Evolutionary conservation across 2,113 vertebrate species (phyloP), one percentile per base, ranked within the genome.

Genomic region (Anoplopoma fimbria): DNA sequence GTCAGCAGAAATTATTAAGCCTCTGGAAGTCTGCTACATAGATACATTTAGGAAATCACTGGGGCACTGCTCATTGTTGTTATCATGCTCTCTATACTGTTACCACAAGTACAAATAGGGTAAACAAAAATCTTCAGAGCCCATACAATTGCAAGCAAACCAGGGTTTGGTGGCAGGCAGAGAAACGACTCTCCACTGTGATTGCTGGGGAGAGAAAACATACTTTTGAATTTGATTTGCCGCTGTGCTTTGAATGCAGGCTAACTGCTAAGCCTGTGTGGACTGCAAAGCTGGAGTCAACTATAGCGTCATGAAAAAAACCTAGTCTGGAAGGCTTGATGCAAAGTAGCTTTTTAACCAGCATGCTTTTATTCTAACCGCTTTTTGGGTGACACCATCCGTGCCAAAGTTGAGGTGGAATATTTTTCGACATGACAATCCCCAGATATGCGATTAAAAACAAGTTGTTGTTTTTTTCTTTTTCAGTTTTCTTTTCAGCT

Each of bases 1-100:
- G 91, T 92, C 93, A 92, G 84, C 91, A 91, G 83, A 91, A 92
- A 85, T 76, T 36, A 91, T 90, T 85, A 85, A 82, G 74, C 83
- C 83, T 74, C 76, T 62, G 70, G 79, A 81, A 69, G 84, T 58
- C 38, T 27, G 62, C 60, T 63, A 69, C 40, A 76, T 47, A 72
- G 84, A 91, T 87, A 77, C 75, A 79, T 90, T 85, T 73, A 36
- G 73, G 73, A 87, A 87, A 89, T 88, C 47, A 87, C 67, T 74
- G 81, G 55, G 75, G 23, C 69, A 29, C 40, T 34, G 74, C 80
- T 91, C 79, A 79, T 83, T 70, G 34, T 51, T 23, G 45, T 80
- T 87, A 81, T 83, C 75, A 51, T 51, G 13, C n/a, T 73, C 53
- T 68, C 40, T 77, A 62, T 64, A 61, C 71, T n/a, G 29, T 51